Evolutionary conservation across 2,797 vertebrate genomes (phyloP).

Genomic region (Enteromius trimaculatus): DNA sequence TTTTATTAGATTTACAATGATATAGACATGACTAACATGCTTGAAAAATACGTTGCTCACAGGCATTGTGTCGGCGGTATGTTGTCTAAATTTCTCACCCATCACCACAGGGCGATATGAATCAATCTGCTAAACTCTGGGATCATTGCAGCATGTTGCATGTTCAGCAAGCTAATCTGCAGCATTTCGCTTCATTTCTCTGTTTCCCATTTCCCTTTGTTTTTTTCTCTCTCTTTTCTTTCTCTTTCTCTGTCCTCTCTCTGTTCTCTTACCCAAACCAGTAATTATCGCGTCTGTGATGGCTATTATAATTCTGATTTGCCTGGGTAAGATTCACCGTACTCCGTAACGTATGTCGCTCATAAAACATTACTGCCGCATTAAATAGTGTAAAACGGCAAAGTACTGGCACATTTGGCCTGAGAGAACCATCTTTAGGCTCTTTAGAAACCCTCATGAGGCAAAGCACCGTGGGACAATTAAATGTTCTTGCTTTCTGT

Average conservation of each 20-base stretch:
- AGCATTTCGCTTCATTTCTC: conserved; percentile 83
- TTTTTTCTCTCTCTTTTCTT: conserved; percentile 22
- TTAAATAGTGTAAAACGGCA: conserved; percentile 45
- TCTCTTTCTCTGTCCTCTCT: conserved; percentile 68
- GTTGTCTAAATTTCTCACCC: conserved; percentile 36
- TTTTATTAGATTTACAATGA: conserved; percentile 25
- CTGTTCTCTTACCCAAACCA: conserved; percentile 90
- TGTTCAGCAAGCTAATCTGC: conserved; percentile 89
- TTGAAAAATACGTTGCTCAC: conserved; percentile 21
- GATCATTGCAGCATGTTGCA: conserved; percentile 89
- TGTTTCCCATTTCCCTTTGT: conserved; percentile 69
- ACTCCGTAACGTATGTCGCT: conserved; percentile 69
- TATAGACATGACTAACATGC: conserved; percentile 6
- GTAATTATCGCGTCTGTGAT: conserved; percentile 99
- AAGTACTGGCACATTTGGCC: conserved; percentile 43
- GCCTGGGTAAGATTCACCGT: conserved; percentile 97
- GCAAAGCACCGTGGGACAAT: conserved; percentile 20
- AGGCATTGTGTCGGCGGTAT: conserved; percentile 37
- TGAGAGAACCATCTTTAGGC: conserved; percentile 26
- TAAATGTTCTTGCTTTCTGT: conserved; percentile 21
- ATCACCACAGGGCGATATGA: conserved; percentile 39
- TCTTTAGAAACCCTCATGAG: conserved; percentile 12
- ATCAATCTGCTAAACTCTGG: conserved; percentile 37
- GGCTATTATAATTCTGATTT: conserved; percentile 99
- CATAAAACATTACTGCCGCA: conserved; percentile 53